phyloP scores from a whole-genome alignment of 1,140 invertebrate species.

The Bombus huntii region DNA sequence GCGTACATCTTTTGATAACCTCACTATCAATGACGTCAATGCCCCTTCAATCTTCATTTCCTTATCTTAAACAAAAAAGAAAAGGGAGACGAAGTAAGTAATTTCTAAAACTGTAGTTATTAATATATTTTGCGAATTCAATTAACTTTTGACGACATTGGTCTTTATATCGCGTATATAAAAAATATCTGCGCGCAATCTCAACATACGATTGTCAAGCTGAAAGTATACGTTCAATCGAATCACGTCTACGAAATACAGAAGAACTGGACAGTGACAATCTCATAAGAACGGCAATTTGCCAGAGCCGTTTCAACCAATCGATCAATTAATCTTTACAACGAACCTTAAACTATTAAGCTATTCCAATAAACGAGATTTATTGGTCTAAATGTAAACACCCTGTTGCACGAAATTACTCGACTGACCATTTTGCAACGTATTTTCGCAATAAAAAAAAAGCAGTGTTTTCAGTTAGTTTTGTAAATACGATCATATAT shows the following conservation, averaged over 20 bases:
- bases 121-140: not conserved
- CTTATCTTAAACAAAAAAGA: not conserved
- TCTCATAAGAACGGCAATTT: not conserved
- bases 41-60: not conserved
- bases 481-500: not conserved
- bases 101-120: not conserved
- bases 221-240: no score
- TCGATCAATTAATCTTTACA: not conserved
- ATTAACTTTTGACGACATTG: not conserved
- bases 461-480: not conserved
- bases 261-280: not conserved
- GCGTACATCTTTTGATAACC: not conserved
- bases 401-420: not conserved
- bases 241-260: no score
- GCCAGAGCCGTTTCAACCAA: not conserved
- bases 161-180: no score
- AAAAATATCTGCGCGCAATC: no score
- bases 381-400: not conserved
- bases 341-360: not conserved
- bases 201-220: no score
- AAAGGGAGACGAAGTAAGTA: not conserved
- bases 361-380: not conserved
- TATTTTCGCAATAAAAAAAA: not conserved
- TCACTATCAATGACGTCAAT: slow-evolving; percentile 20
- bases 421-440: not conserved